Evolutionary conservation across 1,140 invertebrate genomes (phyloP), one percentile per base, ranked within the genome.

Genomic region (Drosophila pallidifrons): DNA sequence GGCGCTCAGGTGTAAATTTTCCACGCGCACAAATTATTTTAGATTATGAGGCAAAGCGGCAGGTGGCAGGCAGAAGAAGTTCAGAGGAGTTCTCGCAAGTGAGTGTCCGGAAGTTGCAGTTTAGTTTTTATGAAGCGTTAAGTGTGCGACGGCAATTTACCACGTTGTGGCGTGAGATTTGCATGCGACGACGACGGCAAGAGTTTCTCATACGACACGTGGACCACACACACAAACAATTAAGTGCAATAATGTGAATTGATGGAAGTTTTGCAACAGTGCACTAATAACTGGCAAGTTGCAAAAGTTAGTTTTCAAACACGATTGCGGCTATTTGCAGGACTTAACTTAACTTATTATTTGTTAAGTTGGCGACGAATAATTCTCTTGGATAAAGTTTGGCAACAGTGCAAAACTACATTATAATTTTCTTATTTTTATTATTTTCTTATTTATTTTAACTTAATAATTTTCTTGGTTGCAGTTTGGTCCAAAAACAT

Each of bases 11-110:
- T 88, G 83, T 88, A 83, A 89, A 88, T 88, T 88, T 88, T 78
- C 68, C 79, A 47, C 30, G 83, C 74, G 59, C 83, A 89, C 85
- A 89, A 88, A 88, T 88, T 88, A 88, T 88, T 88, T 88, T 89
- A 88, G 85, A 88, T 88, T 88, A 88, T 88, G 83, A 83, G 74
- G 74, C 63, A 68, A 49, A 43, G 52, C 43, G 51, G 16, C 60
- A 47, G 35, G 30, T 58, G 55, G 46, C 54, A 11, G 49, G 10
- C 32, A 46, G 16, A 54, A 41, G n/a, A 65, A 65, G 15, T 65
- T 55, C 20, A 25, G 32, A n/a, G 35, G 10, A 38, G 28, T 6
- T 32, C 15, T 8, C 11, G 57, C 10, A 28, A 25, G 52, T 8
- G 20, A 7, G 52, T 47, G n/a, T 54, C 52, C 83, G 82, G 82